These are phyloP conservation scores for Sceloporus undulatus DNA, from an alignment of 2,113 vertebrate species.

Conservation along the genomic window DNA sequence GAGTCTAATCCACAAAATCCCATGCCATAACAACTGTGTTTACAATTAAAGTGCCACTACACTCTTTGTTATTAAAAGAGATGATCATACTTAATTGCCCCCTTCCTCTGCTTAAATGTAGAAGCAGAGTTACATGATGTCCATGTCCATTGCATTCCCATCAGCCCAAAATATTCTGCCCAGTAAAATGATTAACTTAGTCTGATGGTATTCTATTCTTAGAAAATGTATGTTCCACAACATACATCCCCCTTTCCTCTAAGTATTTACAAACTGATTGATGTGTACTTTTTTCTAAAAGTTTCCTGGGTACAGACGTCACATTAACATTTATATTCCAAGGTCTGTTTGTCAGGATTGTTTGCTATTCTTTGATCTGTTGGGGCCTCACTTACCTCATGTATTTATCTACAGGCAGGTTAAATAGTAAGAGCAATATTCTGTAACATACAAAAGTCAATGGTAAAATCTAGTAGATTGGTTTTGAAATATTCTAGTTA, in stretches of 20 bases:
- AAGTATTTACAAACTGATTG: not conserved
- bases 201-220: not conserved
- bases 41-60: not conserved
- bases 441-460: not conserved
- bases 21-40: not conserved
- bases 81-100: not conserved
- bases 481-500: not conserved
- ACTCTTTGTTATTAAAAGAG: not conserved
- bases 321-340: not conserved
- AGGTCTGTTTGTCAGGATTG: not conserved
- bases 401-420: not conserved
- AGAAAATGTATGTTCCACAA: not conserved
- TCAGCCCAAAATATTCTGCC: not conserved
- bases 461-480: not conserved
- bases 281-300: not conserved
- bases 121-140: not conserved
- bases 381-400: not conserved
- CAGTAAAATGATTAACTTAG: not conserved
- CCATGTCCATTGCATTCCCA: not conserved
- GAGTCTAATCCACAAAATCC: not conserved
- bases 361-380: conserved; percentile 10
- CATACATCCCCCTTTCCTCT: not conserved
- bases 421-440: not conserved
- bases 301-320: not conserved
- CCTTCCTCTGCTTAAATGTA: not conserved